Evolutionary conservation across 2,797 vertebrate species (phyloP).

Genomic region (Spinus pinus): DNA sequence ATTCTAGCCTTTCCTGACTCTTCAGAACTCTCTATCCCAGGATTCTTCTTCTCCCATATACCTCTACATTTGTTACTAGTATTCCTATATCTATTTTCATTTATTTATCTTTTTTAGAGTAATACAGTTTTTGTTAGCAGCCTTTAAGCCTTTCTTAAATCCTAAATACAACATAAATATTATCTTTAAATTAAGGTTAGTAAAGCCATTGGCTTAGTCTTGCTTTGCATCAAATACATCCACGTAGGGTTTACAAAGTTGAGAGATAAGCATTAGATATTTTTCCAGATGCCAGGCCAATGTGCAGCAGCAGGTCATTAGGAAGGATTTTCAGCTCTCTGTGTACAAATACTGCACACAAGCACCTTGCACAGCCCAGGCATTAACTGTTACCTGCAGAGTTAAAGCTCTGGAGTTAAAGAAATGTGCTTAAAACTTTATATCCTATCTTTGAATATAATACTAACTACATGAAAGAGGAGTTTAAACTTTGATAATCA

Average conservation of each 20-base stretch:
- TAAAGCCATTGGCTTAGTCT: not conserved
- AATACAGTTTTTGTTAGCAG: not conserved
- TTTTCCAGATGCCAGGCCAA: not conserved
- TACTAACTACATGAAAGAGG: not conserved
- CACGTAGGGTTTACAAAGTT: not conserved
- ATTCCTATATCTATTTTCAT: not conserved
- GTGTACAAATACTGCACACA: not conserved
- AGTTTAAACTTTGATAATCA: not conserved
- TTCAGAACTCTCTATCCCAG: not conserved
- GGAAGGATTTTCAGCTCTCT: not conserved
- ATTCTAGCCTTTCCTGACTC: not conserved
- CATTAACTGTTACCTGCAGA: not conserved
- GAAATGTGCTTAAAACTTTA: not conserved
- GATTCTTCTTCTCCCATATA: not conserved
- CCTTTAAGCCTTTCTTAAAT: not conserved
- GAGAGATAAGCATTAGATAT: not conserved
- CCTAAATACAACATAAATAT: not conserved
- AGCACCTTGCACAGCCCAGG: not conserved
- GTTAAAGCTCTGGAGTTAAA: not conserved
- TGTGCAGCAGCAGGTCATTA: not conserved
- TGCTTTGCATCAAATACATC: not conserved
- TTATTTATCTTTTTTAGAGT: not conserved
- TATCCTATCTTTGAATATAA: not conserved
- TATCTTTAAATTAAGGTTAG: not conserved
- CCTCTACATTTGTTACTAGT: not conserved